Conservation (phyloP, 2,113 vertebrate genomes). For the Ammodramus savannarum region DNA sequence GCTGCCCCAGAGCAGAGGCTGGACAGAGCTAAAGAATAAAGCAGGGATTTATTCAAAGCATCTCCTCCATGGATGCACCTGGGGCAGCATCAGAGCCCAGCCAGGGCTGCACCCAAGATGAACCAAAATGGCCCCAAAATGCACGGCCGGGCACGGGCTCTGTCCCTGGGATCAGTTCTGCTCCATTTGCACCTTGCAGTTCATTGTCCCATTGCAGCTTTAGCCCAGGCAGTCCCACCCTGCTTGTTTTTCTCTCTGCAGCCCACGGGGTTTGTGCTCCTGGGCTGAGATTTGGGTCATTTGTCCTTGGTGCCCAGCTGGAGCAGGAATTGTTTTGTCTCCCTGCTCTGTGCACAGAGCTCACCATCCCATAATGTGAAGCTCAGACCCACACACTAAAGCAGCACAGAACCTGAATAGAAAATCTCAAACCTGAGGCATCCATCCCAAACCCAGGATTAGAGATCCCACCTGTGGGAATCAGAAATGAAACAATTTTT, state of each 20-base stretch:
- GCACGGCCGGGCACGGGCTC: too few relatives aligned
- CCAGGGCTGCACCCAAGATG: too few relatives aligned
- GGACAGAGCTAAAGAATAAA: background rate
- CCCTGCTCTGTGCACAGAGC: background rate
- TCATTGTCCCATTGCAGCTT: background rate
- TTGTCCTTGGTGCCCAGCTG: background rate
- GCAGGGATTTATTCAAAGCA: background rate
- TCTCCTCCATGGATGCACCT: background rate
- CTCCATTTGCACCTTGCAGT: background rate
- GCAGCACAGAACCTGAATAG: too few relatives aligned
- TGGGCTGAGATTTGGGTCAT: background rate
- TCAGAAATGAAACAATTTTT: background rate
- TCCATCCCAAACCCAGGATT: background rate
- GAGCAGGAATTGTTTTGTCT: background rate
- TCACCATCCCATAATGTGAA: background rate
- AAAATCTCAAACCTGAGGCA: too few relatives aligned
- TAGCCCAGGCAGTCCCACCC: background rate
- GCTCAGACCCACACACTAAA: fast-evolving
- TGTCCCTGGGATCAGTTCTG: too few relatives aligned
- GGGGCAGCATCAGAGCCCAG: too few relatives aligned
- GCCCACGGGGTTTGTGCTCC: background rate
- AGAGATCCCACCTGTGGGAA: background rate
- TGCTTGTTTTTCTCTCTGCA: background rate
- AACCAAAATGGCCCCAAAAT: too few relatives aligned
- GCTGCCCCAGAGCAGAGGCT: background rate